Base-by-base conservation (phyloP, 2,113 vertebrate species). In the Toxostoma redivivum region DNA sequence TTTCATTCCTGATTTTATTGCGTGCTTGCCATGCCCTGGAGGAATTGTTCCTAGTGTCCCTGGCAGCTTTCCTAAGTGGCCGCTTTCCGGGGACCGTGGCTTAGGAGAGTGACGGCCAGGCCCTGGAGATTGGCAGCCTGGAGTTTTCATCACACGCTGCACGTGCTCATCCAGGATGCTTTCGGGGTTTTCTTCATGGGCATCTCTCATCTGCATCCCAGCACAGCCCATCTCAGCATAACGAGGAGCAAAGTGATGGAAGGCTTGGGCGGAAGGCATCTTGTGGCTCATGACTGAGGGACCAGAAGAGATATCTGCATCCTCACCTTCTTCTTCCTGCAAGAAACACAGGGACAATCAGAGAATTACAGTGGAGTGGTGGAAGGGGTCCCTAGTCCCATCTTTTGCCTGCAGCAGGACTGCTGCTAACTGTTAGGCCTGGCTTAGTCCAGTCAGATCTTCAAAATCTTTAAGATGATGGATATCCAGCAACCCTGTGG, bases 131-230 rank as follows among this genome's bases (percentile, higher is more conserved):
- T 99, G 99, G 96, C 99, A 99, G 73, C 99, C 99, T 0, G 99
- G 99, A 0, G 99, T 99, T 97, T 99, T 99, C 99, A 99, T 99
- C 85, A 99, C 99, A 4, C 99, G 98, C 95, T 99, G 99, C 15
- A 99, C 99, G 0, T 99, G 99, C 56, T 99, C 99, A 2, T 99
- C 99, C 25, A 99, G 98, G 97, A 99, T 99, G 97, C 98, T 99
- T 90, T 99, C 99, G 0, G 99, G 99, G 96, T 99, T 99, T 90
- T 99, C 99, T 88, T 99, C 99, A 0, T 99, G 99, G 2, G 98
- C 98, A 8, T 99, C 99, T 69, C 98, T 98, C 71, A 98, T 81
- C 42, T 97, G 97, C 84, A 98, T 93, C 51, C 98, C 98, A 4
- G 96, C 74, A 42, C 98, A 98, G 92, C 98, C 95, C 91, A 97